Evolutionary conservation across 2,113 vertebrate species (phyloP).

Genomic region (Pontoporia blainvillei): DNA sequence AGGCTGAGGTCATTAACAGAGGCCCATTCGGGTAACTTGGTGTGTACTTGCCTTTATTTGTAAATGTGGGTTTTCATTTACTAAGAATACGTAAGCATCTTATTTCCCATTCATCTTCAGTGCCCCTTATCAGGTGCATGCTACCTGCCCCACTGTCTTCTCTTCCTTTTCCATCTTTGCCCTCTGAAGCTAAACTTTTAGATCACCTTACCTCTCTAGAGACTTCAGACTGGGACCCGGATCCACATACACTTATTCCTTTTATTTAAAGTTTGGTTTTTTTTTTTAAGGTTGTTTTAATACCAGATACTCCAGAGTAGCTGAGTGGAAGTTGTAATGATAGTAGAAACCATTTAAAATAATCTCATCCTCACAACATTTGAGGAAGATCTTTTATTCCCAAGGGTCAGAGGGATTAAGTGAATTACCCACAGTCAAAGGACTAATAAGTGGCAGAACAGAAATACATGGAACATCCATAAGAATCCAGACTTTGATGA

Average conservation of each 20-base stretch:
- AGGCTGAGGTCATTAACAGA: neutral
- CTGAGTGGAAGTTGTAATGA: neutral
- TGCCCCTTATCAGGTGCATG: rapidly evolving
- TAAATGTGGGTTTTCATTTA: neutral
- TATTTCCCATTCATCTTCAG: neutral
- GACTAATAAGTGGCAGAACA: neutral
- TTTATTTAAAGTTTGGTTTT: neutral
- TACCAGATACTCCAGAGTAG: neutral
- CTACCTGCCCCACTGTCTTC: neutral
- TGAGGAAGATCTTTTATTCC: neutral
- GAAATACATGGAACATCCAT: neutral
- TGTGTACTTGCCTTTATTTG: neutral
- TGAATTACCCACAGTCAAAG: neutral
- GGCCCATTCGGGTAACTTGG: neutral
- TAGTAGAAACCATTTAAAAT: neutral
- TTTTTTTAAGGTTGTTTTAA: neutral
- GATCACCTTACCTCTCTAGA: neutral
- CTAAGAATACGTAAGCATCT: neutral
- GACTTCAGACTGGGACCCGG: neutral
- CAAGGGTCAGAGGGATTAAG: neutral
- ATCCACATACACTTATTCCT: neutral
- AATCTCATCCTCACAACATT: neutral
- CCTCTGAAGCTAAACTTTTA: neutral
- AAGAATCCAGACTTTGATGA: neutral
- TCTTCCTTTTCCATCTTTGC: neutral